These are phyloP conservation scores for Micropterix aruncella DNA, from an alignment of 2,888 invertebrate species.

Conservation along the genomic window DNA sequence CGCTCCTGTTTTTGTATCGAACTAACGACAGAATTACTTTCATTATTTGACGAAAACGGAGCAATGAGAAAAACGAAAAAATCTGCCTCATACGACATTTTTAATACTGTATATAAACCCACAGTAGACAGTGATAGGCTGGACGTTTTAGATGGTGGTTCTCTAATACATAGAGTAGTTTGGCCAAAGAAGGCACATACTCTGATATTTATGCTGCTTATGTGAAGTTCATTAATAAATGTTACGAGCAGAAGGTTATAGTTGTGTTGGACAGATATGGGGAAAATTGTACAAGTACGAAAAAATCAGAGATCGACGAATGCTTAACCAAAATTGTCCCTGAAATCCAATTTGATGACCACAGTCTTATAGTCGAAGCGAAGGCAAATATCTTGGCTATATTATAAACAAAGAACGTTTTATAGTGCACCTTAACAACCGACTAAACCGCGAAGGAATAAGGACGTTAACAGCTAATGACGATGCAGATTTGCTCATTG, in stretches of 20 bases:
- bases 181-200: slow-evolving; percentile 13
- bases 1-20: too few relatives aligned
- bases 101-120: too few relatives aligned
- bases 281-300: slow-evolving; percentile 9
- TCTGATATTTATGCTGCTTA: slow-evolving; percentile 11
- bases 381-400: slow-evolving; percentile 7
- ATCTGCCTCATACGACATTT: too few relatives aligned
- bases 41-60: too few relatives aligned
- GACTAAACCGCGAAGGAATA: slow-evolving; percentile 8
- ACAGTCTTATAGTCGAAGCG: slow-evolving; percentile 6
- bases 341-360: slow-evolving; percentile 11
- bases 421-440: slow-evolving; percentile 7
- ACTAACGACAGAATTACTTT: too few relatives aligned
- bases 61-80: too few relatives aligned
- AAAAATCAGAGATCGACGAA: slow-evolving; percentile 11
- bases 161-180: too few relatives aligned
- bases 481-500: slow-evolving; percentile 8
- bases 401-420: slow-evolving; percentile 8
- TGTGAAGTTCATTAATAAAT: slow-evolving; percentile 11
- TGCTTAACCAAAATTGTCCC: slow-evolving; percentile 7
- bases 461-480: slow-evolving; percentile 5
- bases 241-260: slow-evolving; percentile 12
- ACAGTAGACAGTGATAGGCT: too few relatives aligned
- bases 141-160: too few relatives aligned
- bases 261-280: slow-evolving; percentile 12